Percentiles rank a stretch among this genome's conserved stretches.
Evolutionary conservation across 2,888 invertebrate genomes (phyloP).

Genomic region (Danaus chrysippus): DNA sequence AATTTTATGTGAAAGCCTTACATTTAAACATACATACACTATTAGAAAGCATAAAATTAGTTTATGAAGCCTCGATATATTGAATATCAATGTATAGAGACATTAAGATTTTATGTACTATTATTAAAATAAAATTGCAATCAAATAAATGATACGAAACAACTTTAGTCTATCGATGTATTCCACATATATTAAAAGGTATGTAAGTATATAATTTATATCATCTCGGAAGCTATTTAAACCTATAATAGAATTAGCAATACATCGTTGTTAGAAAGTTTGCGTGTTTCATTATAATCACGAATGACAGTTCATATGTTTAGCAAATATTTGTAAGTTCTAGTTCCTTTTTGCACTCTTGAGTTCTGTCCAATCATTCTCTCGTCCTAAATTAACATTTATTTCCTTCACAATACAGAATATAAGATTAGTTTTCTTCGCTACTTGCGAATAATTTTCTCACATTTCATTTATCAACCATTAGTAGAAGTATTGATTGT

Average conservation of each 20-base stretch:
- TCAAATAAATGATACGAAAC: too few relatives aligned
- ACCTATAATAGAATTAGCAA: constrained; percentile 57
- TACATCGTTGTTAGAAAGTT: constrained; percentile 71
- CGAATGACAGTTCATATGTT: constrained; percentile 55
- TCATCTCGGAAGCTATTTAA: constrained; percentile 30
- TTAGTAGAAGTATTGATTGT: too few relatives aligned
- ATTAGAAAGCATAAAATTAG: too few relatives aligned
- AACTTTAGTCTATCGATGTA: too few relatives aligned
- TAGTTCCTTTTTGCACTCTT: constrained; percentile 35
- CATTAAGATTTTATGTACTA: too few relatives aligned
- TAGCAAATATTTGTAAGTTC: constrained; percentile 33
- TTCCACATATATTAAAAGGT: constrained; percentile 1
- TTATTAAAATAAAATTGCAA: too few relatives aligned
- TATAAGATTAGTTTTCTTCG: constrained; percentile 14
- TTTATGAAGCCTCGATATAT: too few relatives aligned
- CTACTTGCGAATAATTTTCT: too few relatives aligned
- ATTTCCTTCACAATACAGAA: constrained; percentile 16
- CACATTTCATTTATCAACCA: too few relatives aligned
- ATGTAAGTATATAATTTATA: constrained; percentile 54
- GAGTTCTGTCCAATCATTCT: constrained; percentile 17
- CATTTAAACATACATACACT: too few relatives aligned
- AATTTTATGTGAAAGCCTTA: too few relatives aligned
- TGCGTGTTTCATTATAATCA: constrained; percentile 62
- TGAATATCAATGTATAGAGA: too few relatives aligned
- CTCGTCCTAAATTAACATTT: constrained; percentile 17